phyloP scores from a whole-genome alignment of 2,797 vertebrate genomes.

The Chiloscyllium punctatum region DNA sequence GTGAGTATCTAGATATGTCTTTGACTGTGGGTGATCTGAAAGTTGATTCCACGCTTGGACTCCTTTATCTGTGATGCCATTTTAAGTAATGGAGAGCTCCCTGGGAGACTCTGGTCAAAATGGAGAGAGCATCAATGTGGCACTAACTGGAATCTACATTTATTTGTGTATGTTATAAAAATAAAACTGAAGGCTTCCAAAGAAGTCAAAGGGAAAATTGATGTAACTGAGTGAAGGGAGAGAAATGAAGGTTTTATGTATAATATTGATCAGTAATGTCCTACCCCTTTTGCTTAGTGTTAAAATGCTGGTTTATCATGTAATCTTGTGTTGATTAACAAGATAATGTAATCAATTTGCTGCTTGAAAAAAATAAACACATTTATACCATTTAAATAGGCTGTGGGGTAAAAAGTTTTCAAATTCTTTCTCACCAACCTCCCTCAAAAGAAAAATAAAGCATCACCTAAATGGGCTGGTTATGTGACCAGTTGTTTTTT shows the following conservation, averaged over 20 bases:
- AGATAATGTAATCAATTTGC: neutral
- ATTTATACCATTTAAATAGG: neutral
- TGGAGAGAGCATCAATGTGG: neutral
- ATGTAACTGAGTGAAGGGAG: neutral
- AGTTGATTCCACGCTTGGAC: neutral
- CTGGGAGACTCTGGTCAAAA: neutral
- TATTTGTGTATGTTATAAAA: neutral
- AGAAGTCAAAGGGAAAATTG: neutral
- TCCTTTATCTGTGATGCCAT: neutral
- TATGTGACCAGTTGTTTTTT: neutral
- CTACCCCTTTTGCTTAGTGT: neutral
- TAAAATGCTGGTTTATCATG: neutral
- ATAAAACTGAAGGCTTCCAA: neutral
- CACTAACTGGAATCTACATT: neutral
- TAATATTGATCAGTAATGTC: neutral
- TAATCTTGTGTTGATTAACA: neutral
- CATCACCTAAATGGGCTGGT: neutral
- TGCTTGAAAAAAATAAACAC: neutral
- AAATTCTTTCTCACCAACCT: neutral
- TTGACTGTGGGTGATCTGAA: too few relatives aligned
- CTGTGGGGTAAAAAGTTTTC: neutral
- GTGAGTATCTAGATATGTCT: too few relatives aligned
- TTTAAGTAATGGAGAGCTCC: neutral
- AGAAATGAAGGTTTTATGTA: neutral
- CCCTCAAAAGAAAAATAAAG: too few relatives aligned